Percentiles rank a stretch among this genome's conserved stretches.
Conservation (phyloP, 2,113 vertebrate genomes). For the Ranitomeya variabilis region DNA sequence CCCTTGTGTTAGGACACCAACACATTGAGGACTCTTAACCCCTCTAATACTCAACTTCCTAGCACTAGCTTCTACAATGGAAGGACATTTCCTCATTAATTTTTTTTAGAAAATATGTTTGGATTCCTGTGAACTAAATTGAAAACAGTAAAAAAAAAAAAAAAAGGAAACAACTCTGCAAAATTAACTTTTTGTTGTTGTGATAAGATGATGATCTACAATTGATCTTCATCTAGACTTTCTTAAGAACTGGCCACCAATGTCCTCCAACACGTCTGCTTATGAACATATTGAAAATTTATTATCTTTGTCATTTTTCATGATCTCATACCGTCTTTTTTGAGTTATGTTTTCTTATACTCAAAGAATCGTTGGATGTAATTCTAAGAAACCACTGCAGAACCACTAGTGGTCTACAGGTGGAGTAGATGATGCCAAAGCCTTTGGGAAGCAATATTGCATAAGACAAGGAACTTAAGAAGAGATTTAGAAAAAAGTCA, state of each 20-base stretch:
- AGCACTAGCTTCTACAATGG: not conserved
- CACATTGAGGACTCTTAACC: constrained; percentile 26
- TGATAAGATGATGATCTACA: no score
- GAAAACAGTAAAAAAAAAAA: not conserved
- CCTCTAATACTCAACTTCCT: not conserved
- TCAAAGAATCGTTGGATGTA: not conserved
- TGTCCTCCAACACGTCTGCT: not conserved
- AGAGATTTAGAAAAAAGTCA: not conserved
- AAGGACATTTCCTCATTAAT: not conserved
- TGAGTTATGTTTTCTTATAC: not conserved
- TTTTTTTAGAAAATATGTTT: not conserved
- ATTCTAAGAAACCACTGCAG: no score
- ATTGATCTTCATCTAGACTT: no score
- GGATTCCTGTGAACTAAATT: not conserved
- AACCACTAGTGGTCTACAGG: not conserved
- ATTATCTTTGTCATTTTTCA: no score
- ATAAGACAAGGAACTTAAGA: not conserved
- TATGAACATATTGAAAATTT: not conserved
- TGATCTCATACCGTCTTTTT: not conserved
- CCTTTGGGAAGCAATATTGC: not conserved
- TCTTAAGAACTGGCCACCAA: no score
- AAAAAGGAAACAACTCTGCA: not conserved
- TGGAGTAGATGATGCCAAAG: not conserved
- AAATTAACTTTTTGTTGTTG: not conserved
- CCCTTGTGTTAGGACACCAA: not conserved